Base-by-base conservation (phyloP, 2,113 vertebrate genomes). In the Taurulus bubalis region DNA sequence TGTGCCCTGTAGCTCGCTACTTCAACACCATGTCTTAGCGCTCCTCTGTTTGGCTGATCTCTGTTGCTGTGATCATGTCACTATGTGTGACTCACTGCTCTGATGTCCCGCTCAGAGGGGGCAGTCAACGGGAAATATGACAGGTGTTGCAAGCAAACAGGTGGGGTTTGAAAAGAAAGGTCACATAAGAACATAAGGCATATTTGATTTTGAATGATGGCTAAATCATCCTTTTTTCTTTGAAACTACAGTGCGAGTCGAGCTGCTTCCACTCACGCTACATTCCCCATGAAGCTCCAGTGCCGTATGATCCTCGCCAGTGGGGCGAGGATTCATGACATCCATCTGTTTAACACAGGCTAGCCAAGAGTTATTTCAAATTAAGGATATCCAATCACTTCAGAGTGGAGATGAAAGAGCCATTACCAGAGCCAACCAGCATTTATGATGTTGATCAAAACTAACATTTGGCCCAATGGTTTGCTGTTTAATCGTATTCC, bases 381-480 rank as follows among this genome's bases (percentile, higher is more conserved):
- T 53, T 62, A 77, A 59, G 20, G 24, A 56, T 71, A 69, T 42
- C 16, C 75, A 62, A 56, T 28, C 53, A 45, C 77, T 60, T 71
- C 16, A 72, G 74, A 32, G 66, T 24, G 51, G 32, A 64, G 30
- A 82, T 60, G 55, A 80, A 75, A 40, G n/a, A 75, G 26, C 69
- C 53, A 70, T 84, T 86, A 66, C 77, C 38, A n/a, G 56, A 55
- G 56, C 14, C 56, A 79, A 84, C 75, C 69, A 76, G 53, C 67
- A 9, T 73, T 85, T 60, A 59, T 79, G 32, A 70, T 80, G 88
- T 80, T 74, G 79, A 89, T 88, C 67, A 51, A 26, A 34, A 11
- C 26, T 26, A 16, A 77, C 56, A 55, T 77, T 75, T 70, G 51
- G 28, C 65, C 55, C 51, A 22, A 2, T 0, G 3, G 51, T 67